Evolutionary conservation across 2,113 vertebrate species (phyloP).

Genomic region (Eira barbara): DNA sequence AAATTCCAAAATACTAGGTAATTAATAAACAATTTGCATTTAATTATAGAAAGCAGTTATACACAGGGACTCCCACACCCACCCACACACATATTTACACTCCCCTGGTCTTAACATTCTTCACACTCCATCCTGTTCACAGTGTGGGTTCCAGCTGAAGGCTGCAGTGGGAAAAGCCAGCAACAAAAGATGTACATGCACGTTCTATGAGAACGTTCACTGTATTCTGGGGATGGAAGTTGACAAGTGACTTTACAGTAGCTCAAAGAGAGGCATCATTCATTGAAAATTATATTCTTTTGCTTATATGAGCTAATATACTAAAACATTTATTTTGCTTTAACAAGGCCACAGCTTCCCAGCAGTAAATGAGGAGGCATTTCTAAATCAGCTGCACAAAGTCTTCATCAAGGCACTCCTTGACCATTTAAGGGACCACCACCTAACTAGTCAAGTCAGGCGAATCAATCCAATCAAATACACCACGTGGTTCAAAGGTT

Average conservation of each 20-base stretch:
- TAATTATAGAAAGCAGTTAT: background rate
- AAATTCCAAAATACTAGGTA: background rate
- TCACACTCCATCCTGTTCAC: background rate
- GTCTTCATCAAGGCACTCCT: slow-evolving; percentile 50
- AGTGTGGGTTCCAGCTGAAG: background rate
- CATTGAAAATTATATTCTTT: slow-evolving; percentile 20
- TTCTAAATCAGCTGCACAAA: slow-evolving; percentile 18
- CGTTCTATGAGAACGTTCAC: background rate
- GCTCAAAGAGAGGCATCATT: background rate
- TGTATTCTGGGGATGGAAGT: background rate
- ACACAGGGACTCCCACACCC: background rate
- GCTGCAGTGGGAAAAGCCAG: background rate
- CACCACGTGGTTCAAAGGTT: background rate
- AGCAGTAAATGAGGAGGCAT: slow-evolving; percentile 1
- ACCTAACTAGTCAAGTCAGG: background rate
- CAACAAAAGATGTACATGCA: background rate
- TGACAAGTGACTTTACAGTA: slow-evolving; percentile 47
- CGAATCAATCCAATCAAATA: background rate
- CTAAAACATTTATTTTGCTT: slow-evolving; percentile 37
- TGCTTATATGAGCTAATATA: background rate
- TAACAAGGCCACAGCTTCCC: slow-evolving; percentile 1
- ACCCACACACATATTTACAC: background rate
- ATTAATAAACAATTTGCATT: slow-evolving; percentile 12
- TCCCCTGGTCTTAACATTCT: background rate
- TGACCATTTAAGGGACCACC: background rate